Evolutionary conservation across 2,888 invertebrate genomes (phyloP).

Genomic region (Aquatica leii): DNA sequence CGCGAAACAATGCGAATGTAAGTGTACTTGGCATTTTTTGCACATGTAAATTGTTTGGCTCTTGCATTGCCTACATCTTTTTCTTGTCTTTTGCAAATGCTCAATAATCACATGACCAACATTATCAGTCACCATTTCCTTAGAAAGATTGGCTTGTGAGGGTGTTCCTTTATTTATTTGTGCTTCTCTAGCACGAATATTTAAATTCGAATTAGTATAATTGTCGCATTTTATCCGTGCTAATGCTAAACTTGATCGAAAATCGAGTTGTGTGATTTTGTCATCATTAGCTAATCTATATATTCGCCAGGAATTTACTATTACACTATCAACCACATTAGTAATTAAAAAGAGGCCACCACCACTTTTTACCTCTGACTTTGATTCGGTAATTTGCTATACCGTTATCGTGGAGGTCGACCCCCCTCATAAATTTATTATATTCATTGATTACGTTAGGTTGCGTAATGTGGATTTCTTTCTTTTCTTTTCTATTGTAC

Average conservation of each 20-base stretch:
- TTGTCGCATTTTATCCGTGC: too few relatives aligned
- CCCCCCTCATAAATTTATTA: conserved; percentile 34
- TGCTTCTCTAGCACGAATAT: too few relatives aligned
- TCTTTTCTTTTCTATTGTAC: conserved; percentile 8
- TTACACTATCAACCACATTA: conserved; percentile 19
- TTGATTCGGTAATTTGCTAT: conserved; percentile 33
- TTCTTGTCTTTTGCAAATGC: too few relatives aligned
- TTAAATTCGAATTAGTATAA: too few relatives aligned
- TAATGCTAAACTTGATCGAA: background rate
- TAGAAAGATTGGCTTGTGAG: too few relatives aligned
- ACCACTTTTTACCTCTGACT: conserved; percentile 36
- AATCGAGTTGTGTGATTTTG: background rate
- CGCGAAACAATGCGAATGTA: too few relatives aligned
- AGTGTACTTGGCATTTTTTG: too few relatives aligned
- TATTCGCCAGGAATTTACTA: conserved; percentile 6
- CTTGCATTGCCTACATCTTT: too few relatives aligned
- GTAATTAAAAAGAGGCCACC: conserved; percentile 28
- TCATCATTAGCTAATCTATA: background rate
- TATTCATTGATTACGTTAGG: conserved; percentile 25
- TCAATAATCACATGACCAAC: too few relatives aligned
- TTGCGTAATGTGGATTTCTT: conserved; percentile 15
- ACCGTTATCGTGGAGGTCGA: conserved; percentile 32
- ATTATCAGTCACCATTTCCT: too few relatives aligned
- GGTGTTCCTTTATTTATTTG: too few relatives aligned
- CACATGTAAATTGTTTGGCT: too few relatives aligned